Evolutionary conservation across 2,797 vertebrate genomes (phyloP), one percentile per base, ranked within the genome.

Genomic region (Thunnus albacares): DNA sequence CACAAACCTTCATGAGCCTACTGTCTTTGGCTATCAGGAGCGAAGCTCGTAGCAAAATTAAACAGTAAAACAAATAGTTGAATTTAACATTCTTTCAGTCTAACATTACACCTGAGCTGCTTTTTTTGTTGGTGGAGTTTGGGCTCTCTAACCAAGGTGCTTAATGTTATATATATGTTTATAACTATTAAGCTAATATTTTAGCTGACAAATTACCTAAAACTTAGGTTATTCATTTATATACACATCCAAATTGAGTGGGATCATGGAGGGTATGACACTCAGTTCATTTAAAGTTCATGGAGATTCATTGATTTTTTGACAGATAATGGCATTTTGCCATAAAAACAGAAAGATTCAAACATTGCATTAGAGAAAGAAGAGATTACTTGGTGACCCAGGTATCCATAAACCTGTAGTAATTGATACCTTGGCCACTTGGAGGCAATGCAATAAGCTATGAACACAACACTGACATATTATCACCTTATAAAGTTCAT

Each of bases 51-150:
- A 60, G 24, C 9, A 45, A 71, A 65, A 55, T 58, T 57, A 3
- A 66, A 43, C 33, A 60, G 60, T 61, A 69, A 81, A 55, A 58
- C 26, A 63, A 73, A 82, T 56, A 51, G 12, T 55, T 62, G 65
- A 79, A 80, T 15, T 0, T 22, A 83, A 63, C 53, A 41, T 56
- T 78, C 26, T 55, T 75, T 68, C 13, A 60, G 33, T 53, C 15
- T 65, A 26, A 61, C 57, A 55, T 68, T 28, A 64, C 38, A 67
- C 13, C 63, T 33, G 8, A 58, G 51, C 43, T 69, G 11, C 12
- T 79, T 70, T 66, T 9, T 17, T 58, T 24, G 0, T 10, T 15
- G 15, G 9, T 57, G n/a, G 69, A 56, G 18, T 65, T 65, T 24
- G 28, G 18, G 33, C 28, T 66, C 24, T 66, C 33, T 5, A 64